These are phyloP conservation scores for Amyelois transitella DNA, from an alignment of 1,140 invertebrate genomes.

Conservation along the genomic window DNA sequence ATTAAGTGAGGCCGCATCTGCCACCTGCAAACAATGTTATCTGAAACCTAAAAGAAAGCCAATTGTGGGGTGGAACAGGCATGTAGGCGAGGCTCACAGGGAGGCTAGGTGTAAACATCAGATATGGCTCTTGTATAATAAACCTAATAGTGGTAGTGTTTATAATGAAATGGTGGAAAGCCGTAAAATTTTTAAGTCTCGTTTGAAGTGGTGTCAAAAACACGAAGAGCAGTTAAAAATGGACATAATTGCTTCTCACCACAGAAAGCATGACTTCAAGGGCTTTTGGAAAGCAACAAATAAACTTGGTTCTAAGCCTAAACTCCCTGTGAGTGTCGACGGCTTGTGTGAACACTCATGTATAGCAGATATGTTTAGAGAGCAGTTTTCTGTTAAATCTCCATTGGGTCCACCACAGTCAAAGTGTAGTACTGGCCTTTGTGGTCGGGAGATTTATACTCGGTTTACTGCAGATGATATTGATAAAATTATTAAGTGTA, in stretches of 20 bases:
- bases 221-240: neutral
- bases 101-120: neutral
- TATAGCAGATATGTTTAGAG: neutral
- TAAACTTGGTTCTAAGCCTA: neutral
- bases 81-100: constrained; percentile 1
- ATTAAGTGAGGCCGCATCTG: constrained; percentile 1
- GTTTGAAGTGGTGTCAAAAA: neutral
- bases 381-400: neutral
- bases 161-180: neutral
- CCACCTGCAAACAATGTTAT: neutral
- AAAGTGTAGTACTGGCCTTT: neutral
- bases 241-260: neutral
- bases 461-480: neutral
- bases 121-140: neutral
- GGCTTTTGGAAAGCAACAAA: constrained; percentile 1
- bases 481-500: neutral
- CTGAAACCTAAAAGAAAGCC: neutral
- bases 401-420: neutral
- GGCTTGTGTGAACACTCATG: neutral
- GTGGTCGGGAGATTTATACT: neutral
- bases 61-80: neutral
- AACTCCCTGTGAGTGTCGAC: neutral
- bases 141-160: neutral
- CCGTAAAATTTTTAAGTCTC: neutral
- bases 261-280: neutral